These are phyloP conservation scores for Antechinus flavipes DNA, from an alignment of 2,113 vertebrate genomes.

Conservation along the genomic window DNA sequence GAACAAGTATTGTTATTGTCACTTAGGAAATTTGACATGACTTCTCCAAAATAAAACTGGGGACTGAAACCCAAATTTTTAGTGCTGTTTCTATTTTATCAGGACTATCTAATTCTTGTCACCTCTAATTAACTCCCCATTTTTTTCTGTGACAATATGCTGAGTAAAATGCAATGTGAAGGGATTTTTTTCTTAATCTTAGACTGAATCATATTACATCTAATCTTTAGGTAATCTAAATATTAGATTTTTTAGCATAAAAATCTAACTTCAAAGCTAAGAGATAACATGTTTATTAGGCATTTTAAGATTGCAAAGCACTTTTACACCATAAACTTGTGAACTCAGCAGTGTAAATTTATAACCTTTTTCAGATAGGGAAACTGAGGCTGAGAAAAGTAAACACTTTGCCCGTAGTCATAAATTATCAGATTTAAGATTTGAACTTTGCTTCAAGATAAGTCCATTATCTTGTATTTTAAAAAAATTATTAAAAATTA, in stretches of 20 bases:
- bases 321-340: not conserved
- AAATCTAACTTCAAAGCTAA: not conserved
- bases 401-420: not conserved
- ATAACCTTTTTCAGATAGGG: not conserved
- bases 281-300: not conserved
- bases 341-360: not conserved
- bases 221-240: not conserved
- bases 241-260: slow-evolving; percentile 3
- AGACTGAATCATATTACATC: not conserved
- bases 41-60: not conserved
- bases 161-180: not conserved
- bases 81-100: not conserved
- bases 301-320: not conserved
- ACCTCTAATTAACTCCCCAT: not conserved
- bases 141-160: not conserved
- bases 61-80: not conserved
- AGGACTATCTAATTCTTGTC: not conserved
- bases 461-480: not conserved
- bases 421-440: not conserved
- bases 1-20: not conserved
- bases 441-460: not conserved
- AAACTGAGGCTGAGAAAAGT: not conserved
- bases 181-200: not conserved
- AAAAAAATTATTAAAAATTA: not conserved
- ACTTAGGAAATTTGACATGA: slow-evolving; percentile 4